Base-by-base conservation (phyloP, 2,113 vertebrate species). In the Eublepharis macularius region DNA sequence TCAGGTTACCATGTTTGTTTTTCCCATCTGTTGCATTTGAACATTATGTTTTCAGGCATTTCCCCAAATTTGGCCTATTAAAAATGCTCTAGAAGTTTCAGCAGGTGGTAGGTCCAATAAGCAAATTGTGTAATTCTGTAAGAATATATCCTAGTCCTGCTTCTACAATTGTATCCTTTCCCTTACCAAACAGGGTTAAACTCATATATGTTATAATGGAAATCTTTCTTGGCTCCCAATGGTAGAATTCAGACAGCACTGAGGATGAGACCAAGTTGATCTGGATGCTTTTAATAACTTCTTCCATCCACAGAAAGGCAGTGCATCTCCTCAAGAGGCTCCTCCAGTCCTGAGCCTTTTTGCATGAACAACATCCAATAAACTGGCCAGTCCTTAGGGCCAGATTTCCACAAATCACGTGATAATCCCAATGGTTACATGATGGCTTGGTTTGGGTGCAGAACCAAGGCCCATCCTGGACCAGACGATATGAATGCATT, bases 131-230 rank as follows among this genome's bases (percentile, higher is more conserved):
- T 87, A 74, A 83, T 79, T 70, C 79, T 87, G 81, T 66, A 82
- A 83, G 86, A 83, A 87, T 87, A 60, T 83, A 68, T 72, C 68
- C 86, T 60, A 80, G 86, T 47, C 73, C 76, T 36, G 68, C 51
- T 57, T 34, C 68, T 79, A 66, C 66, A 80, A 80, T 49, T 65
- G 70, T 83, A 80, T 80, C 76, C 81, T 75, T 54, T 80, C 68
- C 81, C 34, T 19, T 83, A 43, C 81, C 68, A 74, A 66, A 34
- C 39, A 34, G 19, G 49, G 32, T 26, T 34, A 43, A 74, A 13
- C 8, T 36, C 34, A 14, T 36, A n/a, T 54, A 47, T 29, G 8
- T 69, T 57, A 68, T 41, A 39, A 24, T 39, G 5, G 65, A 6
- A 43, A 1, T 24, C 21, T 19, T 70, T 24, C 36, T 43, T 26